Evolutionary conservation across 2,888 invertebrate genomes (phyloP).

Genomic region (Xestia sexstrigata): DNA sequence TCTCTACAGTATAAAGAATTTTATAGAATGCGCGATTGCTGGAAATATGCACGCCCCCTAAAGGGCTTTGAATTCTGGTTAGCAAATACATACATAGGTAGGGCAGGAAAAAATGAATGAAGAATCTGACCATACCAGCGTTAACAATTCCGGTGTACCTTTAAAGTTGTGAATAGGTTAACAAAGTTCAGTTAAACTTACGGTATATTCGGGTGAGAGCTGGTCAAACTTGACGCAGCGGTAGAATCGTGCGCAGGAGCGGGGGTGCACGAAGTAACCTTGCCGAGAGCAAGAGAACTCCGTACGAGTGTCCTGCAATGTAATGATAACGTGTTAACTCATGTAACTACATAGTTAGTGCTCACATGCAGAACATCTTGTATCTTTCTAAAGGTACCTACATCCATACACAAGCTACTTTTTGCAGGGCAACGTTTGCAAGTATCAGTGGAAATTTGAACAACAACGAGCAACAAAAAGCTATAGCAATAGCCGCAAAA

Average conservation of each 20-base stretch:
- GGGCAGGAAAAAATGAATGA: not conserved
- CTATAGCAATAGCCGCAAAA: too few species aligned
- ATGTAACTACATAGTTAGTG: not conserved
- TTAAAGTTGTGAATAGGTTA: too few species aligned
- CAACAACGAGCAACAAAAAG: not conserved
- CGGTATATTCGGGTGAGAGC: slow-evolving; percentile 93
- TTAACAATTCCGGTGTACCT: not conserved
- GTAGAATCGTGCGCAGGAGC: slow-evolving; percentile 94
- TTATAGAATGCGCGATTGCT: not conserved
- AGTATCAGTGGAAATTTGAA: not conserved
- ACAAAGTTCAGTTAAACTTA: slow-evolving; percentile 80
- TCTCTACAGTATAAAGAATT: not conserved
- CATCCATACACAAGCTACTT: not conserved
- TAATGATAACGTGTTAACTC: not conserved
- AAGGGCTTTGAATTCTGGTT: not conserved
- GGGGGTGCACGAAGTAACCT: slow-evolving; percentile 95
- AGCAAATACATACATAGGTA: not conserved
- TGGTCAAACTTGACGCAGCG: slow-evolving; percentile 95
- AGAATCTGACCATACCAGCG: not conserved
- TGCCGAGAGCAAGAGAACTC: slow-evolving; percentile 94
- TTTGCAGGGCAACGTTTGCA: not conserved
- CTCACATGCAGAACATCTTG: not conserved
- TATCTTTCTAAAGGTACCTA: not conserved
- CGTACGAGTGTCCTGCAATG: slow-evolving; percentile 92
- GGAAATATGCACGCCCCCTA: not conserved